Evolutionary conservation across 2,113 vertebrate genomes (phyloP), one percentile per base, ranked within the genome.

Genomic region (Pipra filicauda): DNA sequence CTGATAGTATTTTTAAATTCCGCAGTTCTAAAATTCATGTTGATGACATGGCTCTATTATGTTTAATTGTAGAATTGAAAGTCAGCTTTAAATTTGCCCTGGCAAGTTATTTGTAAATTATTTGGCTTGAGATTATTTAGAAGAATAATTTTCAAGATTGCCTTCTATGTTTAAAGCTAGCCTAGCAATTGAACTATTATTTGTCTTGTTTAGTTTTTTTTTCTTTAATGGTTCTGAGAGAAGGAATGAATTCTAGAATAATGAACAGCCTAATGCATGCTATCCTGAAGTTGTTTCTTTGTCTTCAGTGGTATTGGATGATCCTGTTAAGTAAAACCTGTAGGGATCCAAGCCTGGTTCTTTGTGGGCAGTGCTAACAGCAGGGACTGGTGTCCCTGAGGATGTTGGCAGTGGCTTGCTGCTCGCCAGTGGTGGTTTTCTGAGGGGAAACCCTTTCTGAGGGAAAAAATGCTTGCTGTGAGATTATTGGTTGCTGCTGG

Each of bases 351-450:
- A 62, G 33, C 11, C 58, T 39, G 3, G 4, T n/a, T 74, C 41
- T 58, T 62, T 5, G 3, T 62, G 30, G 75, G 51, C 51, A 48
- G 4, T 3, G 2, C 35, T 58, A 17, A 46, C 30, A 81, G 51
- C 55, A 66, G 37, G n/a, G 28, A 14, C n/a, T 5, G 1, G 15
- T n/a, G 22, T 41, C 55, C 44, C 19, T 19, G 44, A 35, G 62
- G 30, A 26, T 1, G 2, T 16, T 80, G 54, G 15, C 52, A 43
- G 57, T 30, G 57, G 33, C 27, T 4, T 0, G 0, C 23, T 61
- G 27, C 54, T 61, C 0, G 0, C n/a, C n/a, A 12, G 17, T 2
- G 1, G 12, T n/a, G 74, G 43, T 62, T 0, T 0, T n/a, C 64
- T 65, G 54, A 1, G 3, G 87, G 30, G 33, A 87, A 77, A 30